Evolutionary conservation across 2,113 vertebrate genomes (phyloP), one percentile per base, ranked within the genome.

Genomic region (Tamias sibiricus): DNA sequence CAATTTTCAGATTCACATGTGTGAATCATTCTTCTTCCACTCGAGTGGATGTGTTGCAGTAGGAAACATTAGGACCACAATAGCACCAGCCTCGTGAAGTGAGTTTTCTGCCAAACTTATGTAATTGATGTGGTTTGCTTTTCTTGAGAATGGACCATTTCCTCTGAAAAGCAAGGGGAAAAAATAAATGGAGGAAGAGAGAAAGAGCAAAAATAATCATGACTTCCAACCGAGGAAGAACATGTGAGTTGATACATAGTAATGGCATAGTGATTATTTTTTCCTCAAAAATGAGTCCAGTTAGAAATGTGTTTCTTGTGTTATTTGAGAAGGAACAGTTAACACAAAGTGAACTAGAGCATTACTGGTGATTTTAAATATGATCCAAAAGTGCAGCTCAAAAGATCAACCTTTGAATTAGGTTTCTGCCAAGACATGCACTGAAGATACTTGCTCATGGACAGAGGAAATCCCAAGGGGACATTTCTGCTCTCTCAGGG

Each of bases 111-210:
- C 17, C 57, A 87, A 54, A 22, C 0, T 17, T 30, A 75, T 8
- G 42, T 49, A 16, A 62, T 76, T 75, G 37, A 83, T 82, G 82
- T 93, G 14, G 2, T 49, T 83, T 84, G 22, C 22, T 59, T 81
- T 90, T 14, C 32, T 68, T 81, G 44, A 95, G 20, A 12, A 16
- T 42, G 8, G 69, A 52, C 10, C 2, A 2, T 26, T 5, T 37
- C 4, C 6, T 32, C 11, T 26, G 7, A 57, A 12, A 28, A 4
- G 28, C 6, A 37, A 11, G n/a, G 20, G 7, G 32, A 4, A 14
- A n/a, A 12, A 4, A 28, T 19, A 4, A 4, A 12, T 26, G 3
- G 4, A 20, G 10, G 49, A 52, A 22, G 2, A 42, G 16, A 4
- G 3, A 37, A 54, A 57, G 13, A 13, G 26, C 17, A 79, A 49